phyloP scores from a whole-genome alignment of 2,113 vertebrate genomes.

The Campylorhamphus procurvoides region DNA sequence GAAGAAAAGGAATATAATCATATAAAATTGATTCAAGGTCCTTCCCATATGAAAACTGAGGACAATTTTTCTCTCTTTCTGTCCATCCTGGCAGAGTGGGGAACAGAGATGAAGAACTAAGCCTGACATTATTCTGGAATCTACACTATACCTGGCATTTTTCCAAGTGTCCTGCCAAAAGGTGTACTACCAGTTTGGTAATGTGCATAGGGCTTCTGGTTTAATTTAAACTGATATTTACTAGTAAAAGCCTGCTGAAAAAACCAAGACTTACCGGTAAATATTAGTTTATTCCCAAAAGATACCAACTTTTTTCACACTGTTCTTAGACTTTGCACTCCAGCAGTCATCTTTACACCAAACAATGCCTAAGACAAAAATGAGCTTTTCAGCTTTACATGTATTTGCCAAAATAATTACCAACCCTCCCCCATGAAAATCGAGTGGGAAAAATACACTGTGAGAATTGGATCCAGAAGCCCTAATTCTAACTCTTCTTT shows the following conservation, averaged over 20 bases:
- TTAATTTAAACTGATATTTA: conserved; percentile 79
- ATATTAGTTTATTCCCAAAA: conserved; percentile 79
- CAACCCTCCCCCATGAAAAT: conserved; percentile 71
- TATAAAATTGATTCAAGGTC: not conserved
- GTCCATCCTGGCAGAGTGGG: not conserved
- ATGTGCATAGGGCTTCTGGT: conserved; percentile 73
- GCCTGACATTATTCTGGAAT: not conserved
- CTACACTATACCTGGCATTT: not conserved
- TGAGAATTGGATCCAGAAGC: conserved; percentile 73
- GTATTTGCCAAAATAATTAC: conserved; percentile 74
- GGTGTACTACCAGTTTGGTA: conserved; percentile 10
- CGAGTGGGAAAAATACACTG: conserved; percentile 66
- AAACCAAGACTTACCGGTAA: conserved; percentile 79
- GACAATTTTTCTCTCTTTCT: not conserved
- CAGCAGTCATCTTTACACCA: conserved; percentile 79
- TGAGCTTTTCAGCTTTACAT: conserved; percentile 78
- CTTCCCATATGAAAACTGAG: not conserved
- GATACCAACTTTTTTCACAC: conserved; percentile 78
- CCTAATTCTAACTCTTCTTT: conserved; percentile 71
- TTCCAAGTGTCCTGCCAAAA: conserved; percentile 23
- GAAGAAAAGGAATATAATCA: not conserved
- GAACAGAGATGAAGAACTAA: conserved; percentile 24
- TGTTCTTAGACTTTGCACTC: conserved; percentile 77
- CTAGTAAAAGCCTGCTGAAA: conserved; percentile 79
- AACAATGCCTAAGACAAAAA: conserved; percentile 79